A percentile compares a stretch with the other conserved stretches of the same genome.
phyloP scores from a whole-genome alignment of 2,888 invertebrate species.

The Orthonychiurus folsomi region DNA sequence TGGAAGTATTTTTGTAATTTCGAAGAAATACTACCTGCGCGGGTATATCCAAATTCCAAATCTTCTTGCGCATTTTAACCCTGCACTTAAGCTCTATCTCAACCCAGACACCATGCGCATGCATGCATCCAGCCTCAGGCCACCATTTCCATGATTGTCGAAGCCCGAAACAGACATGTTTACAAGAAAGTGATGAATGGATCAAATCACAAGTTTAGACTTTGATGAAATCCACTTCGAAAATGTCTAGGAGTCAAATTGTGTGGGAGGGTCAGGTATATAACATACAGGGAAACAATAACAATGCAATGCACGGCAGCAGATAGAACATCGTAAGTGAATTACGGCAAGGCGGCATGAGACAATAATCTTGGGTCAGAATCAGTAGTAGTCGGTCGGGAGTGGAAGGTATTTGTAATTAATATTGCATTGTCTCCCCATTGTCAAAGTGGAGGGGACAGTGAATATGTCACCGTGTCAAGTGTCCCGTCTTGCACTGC shows the following conservation, averaged over 20 bases:
- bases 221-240: background rate
- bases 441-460: background rate
- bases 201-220: background rate
- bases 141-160: no score
- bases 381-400: background rate
- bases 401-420: background rate
- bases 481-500: background rate
- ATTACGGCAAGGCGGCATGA: background rate
- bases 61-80: no score
- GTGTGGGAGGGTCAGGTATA: no score
- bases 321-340: background rate
- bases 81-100: no score
- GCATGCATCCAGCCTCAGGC: background rate
- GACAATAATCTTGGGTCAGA: background rate
- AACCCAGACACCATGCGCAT: no score
- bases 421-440: background rate
- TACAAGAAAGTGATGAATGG: constrained; percentile 1
- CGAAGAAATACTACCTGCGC: no score
- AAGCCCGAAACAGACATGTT: no score
- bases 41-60: no score
- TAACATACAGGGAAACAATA: no score
- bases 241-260: background rate
- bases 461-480: background rate
- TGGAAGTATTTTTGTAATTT: no score
- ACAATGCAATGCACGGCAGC: background rate